These are phyloP conservation scores for Bactericera cockerelli DNA, from an alignment of 1,140 invertebrate genomes.

Conservation along the genomic window DNA sequence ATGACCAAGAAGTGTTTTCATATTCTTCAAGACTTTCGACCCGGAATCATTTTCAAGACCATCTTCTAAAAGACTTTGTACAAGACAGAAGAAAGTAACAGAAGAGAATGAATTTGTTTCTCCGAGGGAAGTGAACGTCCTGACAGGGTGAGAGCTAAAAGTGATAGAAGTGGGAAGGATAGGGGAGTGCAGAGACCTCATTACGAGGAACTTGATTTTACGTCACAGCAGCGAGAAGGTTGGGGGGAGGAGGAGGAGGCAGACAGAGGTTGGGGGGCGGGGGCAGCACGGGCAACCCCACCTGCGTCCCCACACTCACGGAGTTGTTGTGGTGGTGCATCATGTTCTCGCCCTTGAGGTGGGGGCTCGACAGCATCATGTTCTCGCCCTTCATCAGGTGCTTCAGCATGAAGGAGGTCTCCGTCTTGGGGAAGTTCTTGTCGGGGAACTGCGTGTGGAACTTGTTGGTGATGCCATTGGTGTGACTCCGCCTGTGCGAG, in stretches of 20 bases:
- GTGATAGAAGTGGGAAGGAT: slow-evolving; percentile 4
- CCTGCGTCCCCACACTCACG: slow-evolving; percentile 25
- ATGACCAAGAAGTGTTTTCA: too few species aligned
- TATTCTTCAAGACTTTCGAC: too few species aligned
- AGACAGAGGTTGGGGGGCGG: slow-evolving; percentile 23
- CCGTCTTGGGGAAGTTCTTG: slow-evolving; percentile 63
- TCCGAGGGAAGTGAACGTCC: too few species aligned
- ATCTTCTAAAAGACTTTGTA: too few species aligned
- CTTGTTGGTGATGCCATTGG: slow-evolving; percentile 55
- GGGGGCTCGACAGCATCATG: slow-evolving; percentile 24
- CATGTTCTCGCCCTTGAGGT: too few species aligned
- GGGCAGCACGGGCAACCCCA: slow-evolving; percentile 23
- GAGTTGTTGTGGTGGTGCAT: slow-evolving; percentile 17
- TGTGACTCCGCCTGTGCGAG: slow-evolving; percentile 75
- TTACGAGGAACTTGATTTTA: slow-evolving; percentile 17
- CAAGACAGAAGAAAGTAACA: too few species aligned
- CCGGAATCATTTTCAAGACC: too few species aligned
- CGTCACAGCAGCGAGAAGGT: slow-evolving; percentile 24
- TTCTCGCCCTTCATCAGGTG: slow-evolving; percentile 29
- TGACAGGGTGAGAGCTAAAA: neutral
- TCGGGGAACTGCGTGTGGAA: slow-evolving; percentile 52
- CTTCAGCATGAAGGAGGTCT: slow-evolving; percentile 41
- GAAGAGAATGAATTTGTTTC: too few species aligned
- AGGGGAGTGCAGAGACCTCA: slow-evolving; percentile 9
- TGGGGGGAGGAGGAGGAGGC: slow-evolving; percentile 21